Evolutionary conservation across 1,140 invertebrate genomes (phyloP).

Genomic region (Brachionus rotundiformis): DNA sequence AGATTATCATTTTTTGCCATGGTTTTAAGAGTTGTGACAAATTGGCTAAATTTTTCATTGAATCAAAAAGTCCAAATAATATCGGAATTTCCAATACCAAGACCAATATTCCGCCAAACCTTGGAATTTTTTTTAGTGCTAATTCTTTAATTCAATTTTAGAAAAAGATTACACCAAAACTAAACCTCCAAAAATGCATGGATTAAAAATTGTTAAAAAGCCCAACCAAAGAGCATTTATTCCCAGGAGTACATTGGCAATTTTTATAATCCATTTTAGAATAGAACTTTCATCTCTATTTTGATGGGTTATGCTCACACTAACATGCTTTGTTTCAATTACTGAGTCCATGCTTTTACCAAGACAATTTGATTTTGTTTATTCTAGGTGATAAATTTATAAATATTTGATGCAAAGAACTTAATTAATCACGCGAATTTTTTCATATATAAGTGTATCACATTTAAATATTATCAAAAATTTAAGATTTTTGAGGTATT

Average conservation of each 20-base stretch:
- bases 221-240: conserved; percentile 12
- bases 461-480: not conserved
- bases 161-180: not conserved
- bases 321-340: not conserved
- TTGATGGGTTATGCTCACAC: not conserved
- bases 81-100: conserved; percentile 10
- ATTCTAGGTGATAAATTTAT: not conserved
- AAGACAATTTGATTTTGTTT: not conserved
- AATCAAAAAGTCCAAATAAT: conserved; percentile 23
- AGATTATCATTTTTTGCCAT: conserved; percentile 18
- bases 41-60: not conserved
- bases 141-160: not conserved
- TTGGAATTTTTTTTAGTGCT: not conserved
- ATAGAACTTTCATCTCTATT: not conserved
- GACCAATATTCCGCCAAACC: not conserved
- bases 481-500: no score
- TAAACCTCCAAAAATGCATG: not conserved
- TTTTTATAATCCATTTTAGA: conserved; percentile 23
- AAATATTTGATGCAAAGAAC: not conserved
- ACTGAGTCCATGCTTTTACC: not conserved
- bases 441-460: not conserved
- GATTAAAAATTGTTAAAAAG: not conserved
- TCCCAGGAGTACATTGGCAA: not conserved
- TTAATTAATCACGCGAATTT: not conserved
- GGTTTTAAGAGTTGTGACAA: not conserved